Percentiles rank a stretch among this genome's conserved stretches.
Evolutionary conservation across 2,888 invertebrate species (phyloP).

Genomic region (Lingula anatina): DNA sequence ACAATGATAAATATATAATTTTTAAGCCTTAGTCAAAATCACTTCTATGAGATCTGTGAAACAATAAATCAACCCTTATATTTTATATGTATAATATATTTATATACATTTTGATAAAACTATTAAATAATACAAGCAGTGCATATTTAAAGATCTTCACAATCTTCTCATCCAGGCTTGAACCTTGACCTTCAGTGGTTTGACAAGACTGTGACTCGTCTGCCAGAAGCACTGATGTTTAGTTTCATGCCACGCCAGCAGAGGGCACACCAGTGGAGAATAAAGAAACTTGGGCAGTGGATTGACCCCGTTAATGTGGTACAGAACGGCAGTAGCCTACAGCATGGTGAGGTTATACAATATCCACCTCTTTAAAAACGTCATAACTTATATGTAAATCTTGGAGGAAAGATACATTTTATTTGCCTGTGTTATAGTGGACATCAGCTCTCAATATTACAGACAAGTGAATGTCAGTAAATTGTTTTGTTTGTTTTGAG

Average conservation of each 20-base stretch:
- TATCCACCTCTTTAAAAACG: no score
- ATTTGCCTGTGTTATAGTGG: no score
- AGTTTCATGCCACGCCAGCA: slow-evolving; percentile 23
- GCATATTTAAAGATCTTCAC: no score
- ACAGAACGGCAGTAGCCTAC: slow-evolving; percentile 40
- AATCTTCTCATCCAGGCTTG: slow-evolving; percentile 20
- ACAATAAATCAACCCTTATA: neutral
- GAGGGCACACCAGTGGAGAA: slow-evolving; percentile 13
- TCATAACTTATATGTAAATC: no score
- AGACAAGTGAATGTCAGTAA: no score
- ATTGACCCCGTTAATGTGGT: slow-evolving; percentile 33
- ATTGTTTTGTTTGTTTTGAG: no score
- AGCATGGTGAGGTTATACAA: slow-evolving; percentile 30
- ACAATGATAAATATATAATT: no score
- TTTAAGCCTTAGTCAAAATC: no score
- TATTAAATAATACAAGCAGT: neutral
- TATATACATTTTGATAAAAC: no score
- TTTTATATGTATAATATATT: neutral
- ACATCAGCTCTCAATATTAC: no score
- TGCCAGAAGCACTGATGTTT: slow-evolving; percentile 37
- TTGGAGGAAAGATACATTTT: no score
- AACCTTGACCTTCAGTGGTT: slow-evolving; percentile 31
- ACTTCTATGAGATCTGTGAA: no score
- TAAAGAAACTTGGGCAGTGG: slow-evolving; percentile 28
- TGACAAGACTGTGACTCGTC: slow-evolving; percentile 34